Conservation (phyloP, 2,797 vertebrate species). For the Tokudaia tokunoshimensis region DNA sequence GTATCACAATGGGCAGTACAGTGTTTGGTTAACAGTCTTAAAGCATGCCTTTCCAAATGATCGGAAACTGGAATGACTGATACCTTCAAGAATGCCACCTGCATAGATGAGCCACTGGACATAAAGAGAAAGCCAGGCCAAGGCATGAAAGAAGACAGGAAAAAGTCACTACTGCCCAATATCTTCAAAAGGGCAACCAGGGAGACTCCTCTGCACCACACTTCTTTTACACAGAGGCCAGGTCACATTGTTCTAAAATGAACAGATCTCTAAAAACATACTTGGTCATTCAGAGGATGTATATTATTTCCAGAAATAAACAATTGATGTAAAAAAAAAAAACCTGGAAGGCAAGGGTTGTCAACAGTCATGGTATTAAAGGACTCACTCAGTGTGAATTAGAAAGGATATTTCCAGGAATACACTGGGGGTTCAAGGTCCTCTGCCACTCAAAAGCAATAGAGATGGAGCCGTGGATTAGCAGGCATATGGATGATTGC, state of each 20-base stretch:
- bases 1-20: accelerated
- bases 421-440: accelerated
- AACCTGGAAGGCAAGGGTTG: neutral
- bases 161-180: accelerated
- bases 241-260: neutral
- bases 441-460: neutral
- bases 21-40: neutral
- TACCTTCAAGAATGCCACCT: neutral
- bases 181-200: neutral
- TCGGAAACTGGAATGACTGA: neutral
- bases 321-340: neutral
- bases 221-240: neutral
- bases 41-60: neutral
- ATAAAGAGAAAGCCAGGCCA: neutral
- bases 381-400: neutral
- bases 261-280: neutral
- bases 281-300: neutral
- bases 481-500: neutral
- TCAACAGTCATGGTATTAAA: neutral
- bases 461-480: neutral
- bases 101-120: neutral
- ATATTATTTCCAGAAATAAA: neutral
- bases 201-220: too few species aligned
- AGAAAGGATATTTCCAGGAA: neutral
- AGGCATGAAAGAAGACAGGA: neutral